These are phyloP conservation scores for Kryptopterus vitreolus DNA, from an alignment of 2,797 vertebrate species.

Conservation along the genomic window DNA sequence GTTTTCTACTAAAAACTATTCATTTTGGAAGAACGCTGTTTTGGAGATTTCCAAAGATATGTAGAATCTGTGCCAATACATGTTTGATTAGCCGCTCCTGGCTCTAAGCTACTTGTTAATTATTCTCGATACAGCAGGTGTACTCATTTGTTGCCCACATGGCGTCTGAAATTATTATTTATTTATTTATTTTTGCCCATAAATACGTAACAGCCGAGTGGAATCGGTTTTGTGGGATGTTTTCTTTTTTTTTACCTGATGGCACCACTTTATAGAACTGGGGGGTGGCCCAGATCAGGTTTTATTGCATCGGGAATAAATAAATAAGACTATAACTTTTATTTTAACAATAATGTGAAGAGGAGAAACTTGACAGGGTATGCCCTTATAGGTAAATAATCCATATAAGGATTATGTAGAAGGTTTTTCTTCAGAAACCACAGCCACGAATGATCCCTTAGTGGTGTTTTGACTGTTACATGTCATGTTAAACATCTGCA, in stretches of 20 bases:
- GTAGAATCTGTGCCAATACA: neutral
- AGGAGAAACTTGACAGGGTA: neutral
- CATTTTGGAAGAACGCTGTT: neutral
- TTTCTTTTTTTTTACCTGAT: neutral
- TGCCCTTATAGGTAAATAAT: neutral
- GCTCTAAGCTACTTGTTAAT: conserved; percentile 13
- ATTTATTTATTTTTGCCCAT: neutral
- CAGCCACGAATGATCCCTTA: neutral
- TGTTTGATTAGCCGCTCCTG: conserved; percentile 17
- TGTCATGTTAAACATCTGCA: neutral
- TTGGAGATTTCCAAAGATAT: neutral
- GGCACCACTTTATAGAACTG: neutral
- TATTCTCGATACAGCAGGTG: conserved; percentile 4
- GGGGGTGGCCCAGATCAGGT: neutral
- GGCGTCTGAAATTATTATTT: neutral
- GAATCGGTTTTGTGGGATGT: neutral
- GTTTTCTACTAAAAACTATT: neutral
- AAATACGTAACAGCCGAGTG: neutral
- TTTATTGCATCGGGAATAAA: neutral
- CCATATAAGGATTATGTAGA: neutral
- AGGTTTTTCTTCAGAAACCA: neutral
- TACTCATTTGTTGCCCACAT: neutral
- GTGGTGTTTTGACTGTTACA: neutral
- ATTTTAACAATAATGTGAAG: neutral
- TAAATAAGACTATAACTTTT: neutral